Base-by-base conservation (phyloP, 2,888 invertebrate species). In the Caenorhabditis japonica region DNA sequence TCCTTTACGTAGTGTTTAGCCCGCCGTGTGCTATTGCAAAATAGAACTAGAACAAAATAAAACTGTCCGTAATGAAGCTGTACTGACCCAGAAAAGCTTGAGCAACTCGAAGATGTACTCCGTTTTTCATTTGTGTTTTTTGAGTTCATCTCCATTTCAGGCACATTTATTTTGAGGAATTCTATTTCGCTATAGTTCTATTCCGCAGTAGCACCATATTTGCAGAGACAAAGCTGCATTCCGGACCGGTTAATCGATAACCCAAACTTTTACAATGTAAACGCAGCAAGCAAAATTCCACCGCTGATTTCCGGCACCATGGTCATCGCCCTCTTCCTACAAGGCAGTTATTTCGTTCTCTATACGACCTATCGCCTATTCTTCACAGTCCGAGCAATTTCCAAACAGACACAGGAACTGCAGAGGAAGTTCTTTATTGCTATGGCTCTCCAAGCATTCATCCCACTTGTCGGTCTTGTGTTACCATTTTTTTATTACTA, bases 381-480 rank as follows among this genome's bases (percentile, higher is more conserved):
- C 17, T 51, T 39, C n/a, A 4, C 49, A 7, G 27, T 34, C 12
- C n/a, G 25, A 15, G 3, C 15, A 19, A 30, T 51, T 5, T 60
- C 60, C 3, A 39, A 49, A 12, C 7, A 1, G 4, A 60, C 60
- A 1, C 30, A 51, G 25, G 27, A 10, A 15, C 34, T 60, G 23
- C 60, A 60, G 23, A 21, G 21, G 34, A 51, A 43, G 33, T 60
- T 60, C 4, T 60, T 60, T 34, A 2, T 51, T 34, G 39, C 51
- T 13, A 30, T 60, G 41, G 17, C 30, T 23, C 41, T 51, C 0
- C 60, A 60, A 15, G 60, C 51, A 0, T 10, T 34, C 1, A 51
- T 60, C 30, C 60, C 60, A 7, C 3, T 21, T 5, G 12, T 17
- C 1, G 21, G 15, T 10, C 10, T 51, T n/a, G 21, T 23, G 8